Base-by-base conservation (phyloP, 2,888 invertebrate species). In the Chorisops tibialis region DNA sequence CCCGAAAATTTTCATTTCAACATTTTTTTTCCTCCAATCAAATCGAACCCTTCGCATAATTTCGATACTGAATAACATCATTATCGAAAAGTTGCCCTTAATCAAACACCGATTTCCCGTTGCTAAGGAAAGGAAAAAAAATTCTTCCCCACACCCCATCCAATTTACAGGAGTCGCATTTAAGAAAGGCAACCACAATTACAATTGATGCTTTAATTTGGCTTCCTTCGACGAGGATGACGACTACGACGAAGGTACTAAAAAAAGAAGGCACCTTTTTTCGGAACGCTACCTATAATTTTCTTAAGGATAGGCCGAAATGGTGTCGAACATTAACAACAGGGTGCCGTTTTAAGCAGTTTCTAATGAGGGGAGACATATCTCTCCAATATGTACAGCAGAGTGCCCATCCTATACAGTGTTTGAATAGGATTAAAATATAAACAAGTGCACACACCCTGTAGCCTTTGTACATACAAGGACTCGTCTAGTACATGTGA, bases 391-490 rank as follows among this genome's bases (percentile, higher is more conserved):
- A 9, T 30, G 30, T 49, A 60, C 43, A 35, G 39, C 38, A 60
- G 50, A 4, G 16, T 22, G 39, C 30, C 30, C 39, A 60, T 49
- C 49, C 50, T 18, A 41, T 60, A 22, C 49, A 38, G 30, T 51
- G 60, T 60, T 60, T 60, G 60, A 60, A 60, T 50, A 60, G 60
- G 60, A 60, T 60, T 60, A 60, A 60, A 49, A 21, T 50, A 50
- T 24, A 49, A 39, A 49, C 59, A 59, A 48, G 59, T 49, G 37
- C 49, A 38, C 16, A 39, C 30, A 30, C 30, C 30, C 30, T 30
- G 30, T 30, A 30, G 30, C 9, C 30, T 5, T 30, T 9, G 30
- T 30, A 30, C 9, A 30, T 30, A 30, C 3, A 9, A n/a, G n/a
- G n/a, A n/a, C n/a, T n/a, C n/a, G 30, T 30, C 30, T 30, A 30